These are phyloP conservation scores for Pardosa pseudoannulata DNA, from an alignment of 2,888 invertebrate genomes.

Conservation along the genomic window DNA sequence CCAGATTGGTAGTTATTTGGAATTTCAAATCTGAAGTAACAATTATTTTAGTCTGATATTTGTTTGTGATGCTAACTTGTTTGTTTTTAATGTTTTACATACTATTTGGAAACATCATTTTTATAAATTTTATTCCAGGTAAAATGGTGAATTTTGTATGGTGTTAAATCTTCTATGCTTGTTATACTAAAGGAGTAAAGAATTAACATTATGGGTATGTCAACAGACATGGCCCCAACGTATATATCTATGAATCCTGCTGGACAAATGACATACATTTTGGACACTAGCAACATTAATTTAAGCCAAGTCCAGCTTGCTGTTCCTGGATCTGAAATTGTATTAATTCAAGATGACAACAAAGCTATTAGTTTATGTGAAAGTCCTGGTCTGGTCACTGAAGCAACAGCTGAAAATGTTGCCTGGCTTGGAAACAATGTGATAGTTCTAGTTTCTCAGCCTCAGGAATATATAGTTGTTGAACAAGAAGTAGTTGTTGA, in stretches of 20 bases:
- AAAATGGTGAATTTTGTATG: background rate
- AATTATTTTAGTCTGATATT: no score
- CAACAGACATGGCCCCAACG: constrained; percentile 67
- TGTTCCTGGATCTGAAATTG: constrained; percentile 61
- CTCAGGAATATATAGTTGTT: constrained; percentile 58
- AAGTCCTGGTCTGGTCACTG: constrained; percentile 44
- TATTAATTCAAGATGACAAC: constrained; percentile 59
- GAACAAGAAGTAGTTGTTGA: constrained; percentile 61
- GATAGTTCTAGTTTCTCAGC: constrained; percentile 61
- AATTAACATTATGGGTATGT: constrained; percentile 67
- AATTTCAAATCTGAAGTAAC: no score
- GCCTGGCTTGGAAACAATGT: constrained; percentile 64
- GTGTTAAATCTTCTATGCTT: background rate
- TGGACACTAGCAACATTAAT: constrained; percentile 46
- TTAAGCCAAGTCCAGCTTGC: constrained; percentile 59
- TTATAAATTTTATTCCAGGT: no score
- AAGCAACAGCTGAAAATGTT: constrained; percentile 36
- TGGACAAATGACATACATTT: constrained; percentile 64
- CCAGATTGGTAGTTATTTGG: no score
- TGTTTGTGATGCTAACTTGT: no score
- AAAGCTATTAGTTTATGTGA: constrained; percentile 44
- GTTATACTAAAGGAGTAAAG: no score
- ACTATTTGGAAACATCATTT: no score
- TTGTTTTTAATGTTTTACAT: no score
- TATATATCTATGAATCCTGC: constrained; percentile 54